Conservation (phyloP, 2,113 vertebrate genomes). For the Gallinago jamesoni region DNA sequence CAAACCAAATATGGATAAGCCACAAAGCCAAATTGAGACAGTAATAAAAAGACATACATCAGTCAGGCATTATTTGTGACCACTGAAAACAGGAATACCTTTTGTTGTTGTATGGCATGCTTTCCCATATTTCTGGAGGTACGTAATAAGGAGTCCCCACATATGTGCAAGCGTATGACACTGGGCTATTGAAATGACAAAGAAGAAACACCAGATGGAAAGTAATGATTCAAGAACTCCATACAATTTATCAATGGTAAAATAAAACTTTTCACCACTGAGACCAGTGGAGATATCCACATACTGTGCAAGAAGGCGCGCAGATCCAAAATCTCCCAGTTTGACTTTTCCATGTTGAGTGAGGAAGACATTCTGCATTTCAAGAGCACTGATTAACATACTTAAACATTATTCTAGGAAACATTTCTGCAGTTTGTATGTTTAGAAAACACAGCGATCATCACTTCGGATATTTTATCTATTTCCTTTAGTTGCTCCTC, state of each 20-base stretch:
- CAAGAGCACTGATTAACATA: background rate
- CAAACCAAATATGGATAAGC: background rate
- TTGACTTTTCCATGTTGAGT: constrained; percentile 85
- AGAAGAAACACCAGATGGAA: constrained; percentile 3
- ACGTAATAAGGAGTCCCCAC: constrained; percentile 95
- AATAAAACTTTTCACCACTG: background rate
- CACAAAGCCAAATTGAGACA: background rate
- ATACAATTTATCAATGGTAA: background rate
- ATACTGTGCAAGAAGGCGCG: constrained; percentile 87
- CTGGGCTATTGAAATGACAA: constrained; percentile 73
- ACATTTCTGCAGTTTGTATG: background rate
- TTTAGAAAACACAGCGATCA: background rate
- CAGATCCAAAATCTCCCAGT: constrained; percentile 94
- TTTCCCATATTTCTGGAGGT: constrained; percentile 96
- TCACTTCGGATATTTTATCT: background rate
- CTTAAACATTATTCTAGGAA: background rate
- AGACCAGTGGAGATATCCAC: background rate
- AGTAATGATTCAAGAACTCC: background rate
- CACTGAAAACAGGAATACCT: constrained; percentile 75
- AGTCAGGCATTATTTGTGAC: background rate
- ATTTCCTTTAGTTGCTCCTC: background rate
- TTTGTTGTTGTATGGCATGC: constrained; percentile 92
- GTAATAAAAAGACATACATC: background rate
- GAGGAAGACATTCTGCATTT: constrained; percentile 89
- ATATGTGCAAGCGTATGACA: constrained; percentile 84